These are phyloP conservation scores for Orchestes rusci DNA, from an alignment of 2,888 invertebrate species.

Conservation along the genomic window DNA sequence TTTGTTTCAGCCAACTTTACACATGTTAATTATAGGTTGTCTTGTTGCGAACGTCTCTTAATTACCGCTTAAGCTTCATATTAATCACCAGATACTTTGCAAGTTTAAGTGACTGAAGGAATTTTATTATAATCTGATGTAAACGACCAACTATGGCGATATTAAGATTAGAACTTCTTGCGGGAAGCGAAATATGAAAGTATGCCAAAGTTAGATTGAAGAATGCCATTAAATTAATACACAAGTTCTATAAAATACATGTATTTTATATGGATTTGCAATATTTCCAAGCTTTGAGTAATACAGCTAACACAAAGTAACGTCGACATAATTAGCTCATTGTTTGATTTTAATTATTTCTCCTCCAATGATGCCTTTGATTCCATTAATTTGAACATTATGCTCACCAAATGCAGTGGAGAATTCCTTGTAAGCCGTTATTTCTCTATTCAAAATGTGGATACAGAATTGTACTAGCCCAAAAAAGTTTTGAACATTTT, in stretches of 20 bases:
- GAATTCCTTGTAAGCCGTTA: constrained; percentile 2
- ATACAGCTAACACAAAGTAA: not conserved
- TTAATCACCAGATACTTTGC: constrained; percentile 36
- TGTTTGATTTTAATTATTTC: constrained; percentile 5
- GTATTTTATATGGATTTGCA: constrained; percentile 7
- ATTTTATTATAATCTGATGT: constrained; percentile 22
- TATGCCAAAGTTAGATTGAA: no score
- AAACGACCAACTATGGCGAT: constrained; percentile 10
- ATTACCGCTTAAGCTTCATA: constrained; percentile 38
- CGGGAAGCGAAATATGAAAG: not conserved
- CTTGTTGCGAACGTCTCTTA: constrained; percentile 42
- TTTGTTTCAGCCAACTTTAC: constrained; percentile 43
- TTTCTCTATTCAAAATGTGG: no score
- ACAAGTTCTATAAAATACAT: constrained; percentile 5
- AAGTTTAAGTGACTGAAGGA: constrained; percentile 30
- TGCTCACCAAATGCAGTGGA: constrained; percentile 1
- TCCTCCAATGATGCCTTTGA: not conserved
- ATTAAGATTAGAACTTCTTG: constrained; percentile 7
- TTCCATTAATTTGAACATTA: constrained; percentile 3
- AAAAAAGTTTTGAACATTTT: no score
- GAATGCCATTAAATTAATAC: no score
- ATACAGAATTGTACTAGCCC: no score
- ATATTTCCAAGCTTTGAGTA: not conserved
- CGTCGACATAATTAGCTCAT: constrained; percentile 1
- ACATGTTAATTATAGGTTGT: constrained; percentile 45